phyloP scores from a whole-genome alignment of 2,797 vertebrate species.

The Caiman crocodilus region DNA sequence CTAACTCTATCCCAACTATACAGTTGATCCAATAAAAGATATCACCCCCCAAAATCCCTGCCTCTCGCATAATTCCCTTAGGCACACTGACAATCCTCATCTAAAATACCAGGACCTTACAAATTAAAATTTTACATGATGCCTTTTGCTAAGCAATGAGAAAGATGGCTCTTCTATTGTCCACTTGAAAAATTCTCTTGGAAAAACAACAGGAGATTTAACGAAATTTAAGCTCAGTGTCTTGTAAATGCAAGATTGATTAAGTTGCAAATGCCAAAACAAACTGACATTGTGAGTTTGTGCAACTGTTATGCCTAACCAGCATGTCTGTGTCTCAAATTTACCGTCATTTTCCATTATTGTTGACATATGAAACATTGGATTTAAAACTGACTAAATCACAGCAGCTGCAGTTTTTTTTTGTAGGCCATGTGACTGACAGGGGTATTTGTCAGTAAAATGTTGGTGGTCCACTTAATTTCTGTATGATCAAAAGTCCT shows the following conservation, averaged over 20 bases:
- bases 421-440: constrained; percentile 17
- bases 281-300: neutral
- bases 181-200: neutral
- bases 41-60: too few relatives aligned
- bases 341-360: neutral
- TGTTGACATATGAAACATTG: neutral
- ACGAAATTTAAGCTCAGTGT: neutral
- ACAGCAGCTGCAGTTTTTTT: constrained; percentile 59
- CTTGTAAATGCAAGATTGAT: neutral
- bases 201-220: neutral
- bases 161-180: neutral
- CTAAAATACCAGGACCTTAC: neutral
- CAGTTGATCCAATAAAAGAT: too few relatives aligned
- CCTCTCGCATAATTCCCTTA: too few relatives aligned
- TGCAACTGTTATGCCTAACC: neutral
- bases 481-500: constrained; percentile 71
- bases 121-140: neutral
- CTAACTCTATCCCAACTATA: too few relatives aligned
- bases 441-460: constrained; percentile 65
- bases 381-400: constrained; percentile 17
- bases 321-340: neutral
- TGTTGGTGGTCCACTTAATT: constrained; percentile 70
- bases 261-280: neutral
- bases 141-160: neutral
- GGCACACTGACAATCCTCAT: neutral